A percentile compares a stretch with the other conserved stretches of the same genome.
Evolutionary conservation across 2,797 vertebrate genomes (phyloP).

Genomic region (Balearica regulorum): DNA sequence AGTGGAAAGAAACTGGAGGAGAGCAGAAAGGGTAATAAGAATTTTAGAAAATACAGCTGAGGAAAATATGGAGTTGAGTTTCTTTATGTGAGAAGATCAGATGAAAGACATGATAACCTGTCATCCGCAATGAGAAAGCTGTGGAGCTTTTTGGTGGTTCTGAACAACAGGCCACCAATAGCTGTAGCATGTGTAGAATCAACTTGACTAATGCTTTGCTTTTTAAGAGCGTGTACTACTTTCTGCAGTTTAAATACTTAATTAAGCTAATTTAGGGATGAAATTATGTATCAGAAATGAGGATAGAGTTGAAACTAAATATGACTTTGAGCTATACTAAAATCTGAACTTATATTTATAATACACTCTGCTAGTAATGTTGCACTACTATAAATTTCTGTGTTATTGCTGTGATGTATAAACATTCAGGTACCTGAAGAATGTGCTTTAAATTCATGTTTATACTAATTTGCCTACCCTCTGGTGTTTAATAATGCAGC

Average conservation of each 20-base stretch:
- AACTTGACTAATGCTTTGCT: neutral
- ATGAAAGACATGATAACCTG: neutral
- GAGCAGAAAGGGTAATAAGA: neutral
- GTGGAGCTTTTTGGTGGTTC: neutral
- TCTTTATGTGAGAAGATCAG: neutral
- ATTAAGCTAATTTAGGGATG: neutral
- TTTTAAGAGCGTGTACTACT: neutral
- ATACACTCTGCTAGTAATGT: neutral
- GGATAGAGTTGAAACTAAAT: neutral
- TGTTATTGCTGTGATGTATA: neutral
- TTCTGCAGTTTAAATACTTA: neutral
- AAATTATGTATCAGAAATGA: neutral
- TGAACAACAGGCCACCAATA: neutral
- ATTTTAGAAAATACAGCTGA: neutral
- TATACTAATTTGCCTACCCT: slow-evolving; percentile 42
- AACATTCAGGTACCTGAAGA: slow-evolving; percentile 37
- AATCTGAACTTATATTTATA: neutral
- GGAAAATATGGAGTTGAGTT: neutral
- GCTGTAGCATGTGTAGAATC: neutral
- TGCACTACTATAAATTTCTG: neutral
- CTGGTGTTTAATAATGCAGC: slow-evolving; percentile 63
- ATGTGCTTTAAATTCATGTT: slow-evolving; percentile 22
- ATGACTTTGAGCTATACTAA: neutral
- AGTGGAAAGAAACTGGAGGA: neutral
- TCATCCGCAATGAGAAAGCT: neutral